Evolutionary conservation across 1,140 invertebrate species (phyloP).

Genomic region (Macrobrachium nipponense): DNA sequence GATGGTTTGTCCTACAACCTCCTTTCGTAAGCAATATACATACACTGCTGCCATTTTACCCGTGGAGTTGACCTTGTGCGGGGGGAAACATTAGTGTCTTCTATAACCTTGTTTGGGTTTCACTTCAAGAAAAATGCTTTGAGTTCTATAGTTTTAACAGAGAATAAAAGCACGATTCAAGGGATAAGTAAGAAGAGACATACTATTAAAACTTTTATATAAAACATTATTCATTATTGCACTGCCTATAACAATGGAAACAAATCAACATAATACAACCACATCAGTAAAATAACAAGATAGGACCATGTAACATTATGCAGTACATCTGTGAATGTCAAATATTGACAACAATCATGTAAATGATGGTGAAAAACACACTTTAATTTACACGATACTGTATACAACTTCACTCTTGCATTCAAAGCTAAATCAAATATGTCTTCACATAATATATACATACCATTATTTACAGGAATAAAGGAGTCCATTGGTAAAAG

Average conservation of each 20-base stretch:
- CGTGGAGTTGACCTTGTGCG: too few relatives aligned
- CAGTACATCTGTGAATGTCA: slow-evolving; percentile 34
- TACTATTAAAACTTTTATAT: slow-evolving; percentile 2
- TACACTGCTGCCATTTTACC: too few relatives aligned
- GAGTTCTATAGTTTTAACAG: background rate
- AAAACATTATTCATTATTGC: slow-evolving; percentile 46
- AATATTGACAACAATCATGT: slow-evolving; percentile 23
- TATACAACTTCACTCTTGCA: slow-evolving; percentile 35
- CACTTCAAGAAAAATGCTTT: too few relatives aligned
- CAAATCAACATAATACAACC: slow-evolving; percentile 36
- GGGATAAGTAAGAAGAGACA: background rate
- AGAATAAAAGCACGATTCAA: background rate
- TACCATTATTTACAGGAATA: slow-evolving; percentile 43
- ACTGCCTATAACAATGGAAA: slow-evolving; percentile 36
- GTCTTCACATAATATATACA: slow-evolving; percentile 35
- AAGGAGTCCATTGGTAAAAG: slow-evolving; percentile 49
- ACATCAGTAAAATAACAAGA: slow-evolving; percentile 25
- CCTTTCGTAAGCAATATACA: too few relatives aligned
- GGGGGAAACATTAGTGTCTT: too few relatives aligned
- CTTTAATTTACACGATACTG: slow-evolving; percentile 24
- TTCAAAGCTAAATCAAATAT: slow-evolving; percentile 46
- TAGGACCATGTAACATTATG: slow-evolving; percentile 32
- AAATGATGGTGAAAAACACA: background rate
- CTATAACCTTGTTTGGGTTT: too few relatives aligned
- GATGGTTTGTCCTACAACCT: too few relatives aligned